Conservation (phyloP, 2,113 vertebrate species). For the Paramormyrops kingsleyae region DNA sequence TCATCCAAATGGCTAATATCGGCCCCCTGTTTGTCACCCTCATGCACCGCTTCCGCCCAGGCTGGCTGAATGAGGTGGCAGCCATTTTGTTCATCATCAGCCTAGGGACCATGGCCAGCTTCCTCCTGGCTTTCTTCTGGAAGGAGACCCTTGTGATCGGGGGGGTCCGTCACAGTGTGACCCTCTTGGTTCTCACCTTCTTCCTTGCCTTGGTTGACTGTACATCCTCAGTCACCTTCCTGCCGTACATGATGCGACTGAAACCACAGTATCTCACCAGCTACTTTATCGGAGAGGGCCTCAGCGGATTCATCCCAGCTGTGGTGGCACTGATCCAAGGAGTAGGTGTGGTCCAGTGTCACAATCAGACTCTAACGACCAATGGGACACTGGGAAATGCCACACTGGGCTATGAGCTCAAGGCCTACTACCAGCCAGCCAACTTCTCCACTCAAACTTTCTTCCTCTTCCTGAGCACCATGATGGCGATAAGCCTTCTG, state of each 20-base stretch:
- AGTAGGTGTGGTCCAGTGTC: conserved; percentile 59
- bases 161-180: conserved; percentile 47
- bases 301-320: conserved; percentile 70
- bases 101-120: conserved; percentile 52
- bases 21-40: conserved; percentile 67
- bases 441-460: conserved; percentile 63
- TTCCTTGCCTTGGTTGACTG: conserved; percentile 70
- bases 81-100: conserved; percentile 60
- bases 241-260: conserved; percentile 71
- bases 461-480: conserved; percentile 66
- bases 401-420: conserved; percentile 25
- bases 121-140: conserved; percentile 73
- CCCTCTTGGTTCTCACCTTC: conserved; percentile 64
- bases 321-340: conserved; percentile 67
- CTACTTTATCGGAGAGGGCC: conserved; percentile 72
- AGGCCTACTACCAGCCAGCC: conserved; percentile 53
- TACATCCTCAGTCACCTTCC: conserved; percentile 76
- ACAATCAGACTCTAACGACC: conserved; percentile 38
- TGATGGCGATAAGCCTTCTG: conserved; percentile 63
- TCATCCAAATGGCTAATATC: conserved; percentile 72
- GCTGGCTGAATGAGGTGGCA: conserved; percentile 46
- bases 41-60: conserved; percentile 58
- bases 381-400: conserved; percentile 31
- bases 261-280: conserved; percentile 59
- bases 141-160: conserved; percentile 48